Evolutionary conservation across 1,140 invertebrate genomes (phyloP).

Genomic region (Fopius arisanus): DNA sequence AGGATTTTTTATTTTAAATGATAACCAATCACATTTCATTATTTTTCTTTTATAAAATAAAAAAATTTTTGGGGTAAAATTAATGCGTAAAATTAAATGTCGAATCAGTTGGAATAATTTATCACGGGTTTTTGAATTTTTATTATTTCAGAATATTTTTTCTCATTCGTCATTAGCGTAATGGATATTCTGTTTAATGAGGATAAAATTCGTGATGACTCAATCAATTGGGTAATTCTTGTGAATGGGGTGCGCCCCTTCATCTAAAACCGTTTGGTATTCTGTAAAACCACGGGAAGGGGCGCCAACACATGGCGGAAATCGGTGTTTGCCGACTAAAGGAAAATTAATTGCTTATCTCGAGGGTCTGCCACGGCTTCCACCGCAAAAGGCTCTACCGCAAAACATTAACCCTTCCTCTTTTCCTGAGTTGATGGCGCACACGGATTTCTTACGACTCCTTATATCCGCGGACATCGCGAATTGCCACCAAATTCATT

Average conservation of each 20-base stretch:
- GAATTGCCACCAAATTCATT: background rate
- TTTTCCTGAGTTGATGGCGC: background rate
- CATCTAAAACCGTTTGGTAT: background rate
- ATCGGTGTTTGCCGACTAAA: constrained; percentile 2
- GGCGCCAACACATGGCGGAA: background rate
- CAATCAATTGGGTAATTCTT: background rate
- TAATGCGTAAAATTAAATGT: no score
- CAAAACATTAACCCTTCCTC: constrained; percentile 37
- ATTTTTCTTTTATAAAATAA: no score
- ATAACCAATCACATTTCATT: no score
- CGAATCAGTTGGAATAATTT: no score
- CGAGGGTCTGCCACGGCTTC: constrained; percentile 36
- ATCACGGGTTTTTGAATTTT: no score
- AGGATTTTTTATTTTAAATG: no score
- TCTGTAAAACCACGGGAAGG: background rate
- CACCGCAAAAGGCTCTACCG: constrained; percentile 39
- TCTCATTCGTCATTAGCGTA: background rate
- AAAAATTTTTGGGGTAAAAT: no score
- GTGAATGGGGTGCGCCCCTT: no score
- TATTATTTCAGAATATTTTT: background rate
- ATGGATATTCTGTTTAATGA: background rate
- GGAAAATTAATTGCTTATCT: constrained; percentile 47
- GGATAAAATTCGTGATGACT: background rate
- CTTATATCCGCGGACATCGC: background rate
- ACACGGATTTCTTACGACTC: background rate